Conservation (phyloP, 2,797 vertebrate genomes). For the Chelonia mydas region DNA sequence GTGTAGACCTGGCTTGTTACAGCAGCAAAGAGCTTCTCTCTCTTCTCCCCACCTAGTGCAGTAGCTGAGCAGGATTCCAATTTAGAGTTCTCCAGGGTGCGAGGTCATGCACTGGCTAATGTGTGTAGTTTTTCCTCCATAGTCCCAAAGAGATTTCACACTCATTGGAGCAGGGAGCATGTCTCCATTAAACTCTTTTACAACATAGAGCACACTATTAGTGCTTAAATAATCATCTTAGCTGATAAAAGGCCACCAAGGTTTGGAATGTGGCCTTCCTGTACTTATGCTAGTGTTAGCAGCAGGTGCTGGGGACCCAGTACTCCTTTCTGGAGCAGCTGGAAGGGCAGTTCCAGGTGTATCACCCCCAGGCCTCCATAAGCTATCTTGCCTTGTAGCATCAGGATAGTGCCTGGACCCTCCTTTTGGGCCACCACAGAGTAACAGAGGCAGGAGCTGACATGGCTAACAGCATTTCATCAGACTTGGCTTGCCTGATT, state of each 20-base stretch:
- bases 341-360: not conserved
- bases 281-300: too few relatives aligned
- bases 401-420: not conserved
- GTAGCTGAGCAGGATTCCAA: not conserved
- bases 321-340: not conserved
- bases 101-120: not conserved
- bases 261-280: not conserved
- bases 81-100: not conserved
- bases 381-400: not conserved
- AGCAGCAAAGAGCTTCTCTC: not conserved
- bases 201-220: not conserved
- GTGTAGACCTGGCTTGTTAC: not conserved
- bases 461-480: not conserved
- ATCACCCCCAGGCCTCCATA: not conserved
- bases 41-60: not conserved
- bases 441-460: not conserved
- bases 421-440: not conserved
- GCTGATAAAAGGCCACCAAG: not conserved
- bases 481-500: not conserved
- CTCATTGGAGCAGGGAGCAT: not conserved
- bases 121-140: too few relatives aligned
- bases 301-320: not conserved
- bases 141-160: not conserved
- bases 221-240: not conserved
- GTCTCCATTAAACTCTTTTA: not conserved